Evolutionary conservation across 2,797 vertebrate genomes (phyloP), one percentile per base, ranked within the genome.

Genomic region (Acanthurus lineatus): DNA sequence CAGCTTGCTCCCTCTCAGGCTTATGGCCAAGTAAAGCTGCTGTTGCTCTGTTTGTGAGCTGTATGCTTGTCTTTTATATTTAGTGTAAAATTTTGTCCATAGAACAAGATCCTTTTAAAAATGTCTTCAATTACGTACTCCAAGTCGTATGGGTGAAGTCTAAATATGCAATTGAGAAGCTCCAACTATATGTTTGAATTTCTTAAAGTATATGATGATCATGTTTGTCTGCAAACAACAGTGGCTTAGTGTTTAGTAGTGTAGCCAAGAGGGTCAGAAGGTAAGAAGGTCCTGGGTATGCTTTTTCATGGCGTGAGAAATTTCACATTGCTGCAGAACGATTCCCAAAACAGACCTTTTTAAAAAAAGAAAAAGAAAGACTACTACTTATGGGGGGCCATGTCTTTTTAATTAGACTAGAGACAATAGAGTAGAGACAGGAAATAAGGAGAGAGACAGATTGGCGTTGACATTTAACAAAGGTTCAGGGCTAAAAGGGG

Each of bases 21-120:
- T 1, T 38, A 58, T 17, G 12, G 57, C 62, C 20, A 77, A 72
- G 28, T 17, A 16, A 38, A 86, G 49, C 59, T 52, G 17, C 19
- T 40, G 8, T 38, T n/a, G 16, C 22, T 20, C 19, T 47, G 16
- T 49, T 6, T 45, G 22, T 44, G 12, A 44, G 20, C 16, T 9
- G 2, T 10, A 7, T 47, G 15, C 2, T 5, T 5, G 38, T 38
- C 7, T 44, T 15, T 25, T n/a, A 8, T 45, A 38, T 49, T 42
- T 3, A 20, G 8, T 22, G 1, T 15, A 22, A 3, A 22, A 28
- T 35, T 35, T 6, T 35, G n/a, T 47, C 5, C 17, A 7, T 60
- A 6, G 5, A 42, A 42, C 40, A 57, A 9, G 19, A 35, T 38
- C n/a, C 15, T 49, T 15, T 5, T 44, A 44, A 44, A 6, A 16